A percentile compares a stretch with the other conserved stretches of the same genome.
Evolutionary conservation across 1,140 invertebrate species (phyloP).

Genomic region (Cephus cinctus): DNA sequence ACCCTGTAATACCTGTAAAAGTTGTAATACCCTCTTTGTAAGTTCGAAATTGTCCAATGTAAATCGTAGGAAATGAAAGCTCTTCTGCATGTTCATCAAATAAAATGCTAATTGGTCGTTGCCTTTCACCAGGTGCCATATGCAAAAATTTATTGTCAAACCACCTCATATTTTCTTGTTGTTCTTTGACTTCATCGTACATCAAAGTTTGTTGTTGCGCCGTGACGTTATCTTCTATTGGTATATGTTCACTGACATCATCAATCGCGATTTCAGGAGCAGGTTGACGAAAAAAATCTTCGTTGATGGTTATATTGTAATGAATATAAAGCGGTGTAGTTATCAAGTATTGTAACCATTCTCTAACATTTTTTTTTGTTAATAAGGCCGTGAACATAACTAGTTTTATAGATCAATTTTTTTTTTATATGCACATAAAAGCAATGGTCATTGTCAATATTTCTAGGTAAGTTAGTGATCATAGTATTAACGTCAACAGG

Average conservation of each 20-base stretch:
- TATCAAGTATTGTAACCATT: slow-evolving; percentile 19
- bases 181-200: slow-evolving; percentile 7
- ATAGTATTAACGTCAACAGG: slow-evolving; percentile 40
- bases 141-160: slow-evolving; percentile 27
- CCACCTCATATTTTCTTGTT: slow-evolving; percentile 31
- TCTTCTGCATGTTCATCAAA: slow-evolving; percentile 37
- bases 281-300: slow-evolving; percentile 1
- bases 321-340: slow-evolving; percentile 18
- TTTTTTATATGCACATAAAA: slow-evolving; percentile 37
- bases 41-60: slow-evolving; percentile 31
- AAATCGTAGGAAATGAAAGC: slow-evolving; percentile 44
- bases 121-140: slow-evolving; percentile 29
- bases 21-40: slow-evolving; percentile 28
- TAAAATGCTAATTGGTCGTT: slow-evolving; percentile 19
- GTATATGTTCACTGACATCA: slow-evolving; percentile 27
- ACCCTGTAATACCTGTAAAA: too few relatives aligned
- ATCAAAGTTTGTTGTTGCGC: slow-evolving; percentile 16
- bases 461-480: slow-evolving; percentile 41
- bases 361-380: slow-evolving; percentile 22
- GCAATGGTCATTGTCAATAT: slow-evolving; percentile 37
- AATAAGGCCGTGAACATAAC: slow-evolving; percentile 15
- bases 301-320: slow-evolving; percentile 14
- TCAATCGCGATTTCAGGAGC: background rate
- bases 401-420: slow-evolving; percentile 31
- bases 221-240: slow-evolving; percentile 24